Evolutionary conservation across 53 echinoderm and acorn worm species (phyloP).

Genomic region (Pentamera pediparva): DNA sequence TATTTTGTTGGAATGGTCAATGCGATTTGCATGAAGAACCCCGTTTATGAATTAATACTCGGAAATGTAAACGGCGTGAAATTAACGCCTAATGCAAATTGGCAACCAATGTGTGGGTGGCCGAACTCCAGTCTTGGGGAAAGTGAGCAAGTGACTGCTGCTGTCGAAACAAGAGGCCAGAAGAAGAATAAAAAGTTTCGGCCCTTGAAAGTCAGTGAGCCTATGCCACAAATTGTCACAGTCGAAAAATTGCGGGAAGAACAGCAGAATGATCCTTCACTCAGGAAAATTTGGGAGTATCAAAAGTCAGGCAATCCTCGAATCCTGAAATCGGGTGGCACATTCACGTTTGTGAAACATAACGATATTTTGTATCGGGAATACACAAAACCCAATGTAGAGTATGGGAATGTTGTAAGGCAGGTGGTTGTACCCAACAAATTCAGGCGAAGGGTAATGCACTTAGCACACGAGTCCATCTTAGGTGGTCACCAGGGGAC

Average conservation of each 20-base stretch:
- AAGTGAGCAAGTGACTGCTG: background rate
- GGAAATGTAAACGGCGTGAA: slow-evolving; percentile 29
- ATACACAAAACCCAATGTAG: too few relatives aligned
- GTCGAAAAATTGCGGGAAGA: background rate
- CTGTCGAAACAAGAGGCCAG: background rate
- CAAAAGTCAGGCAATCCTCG: background rate
- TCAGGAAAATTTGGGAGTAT: background rate
- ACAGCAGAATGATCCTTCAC: background rate
- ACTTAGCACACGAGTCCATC: slow-evolving; percentile 53
- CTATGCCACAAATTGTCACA: background rate
- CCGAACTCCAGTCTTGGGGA: too few relatives aligned
- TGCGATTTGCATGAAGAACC: slow-evolving; percentile 15
- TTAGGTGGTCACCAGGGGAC: slow-evolving; percentile 45
- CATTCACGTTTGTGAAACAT: too few relatives aligned
- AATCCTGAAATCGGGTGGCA: too few relatives aligned
- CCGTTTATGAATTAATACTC: slow-evolving; percentile 27
- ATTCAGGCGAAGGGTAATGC: slow-evolving; percentile 30
- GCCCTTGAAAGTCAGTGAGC: background rate
- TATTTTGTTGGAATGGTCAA: slow-evolving; percentile 17
- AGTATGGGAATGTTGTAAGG: background rate
- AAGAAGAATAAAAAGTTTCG: background rate
- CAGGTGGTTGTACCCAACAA: slow-evolving; percentile 39
- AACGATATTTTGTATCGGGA: too few relatives aligned
- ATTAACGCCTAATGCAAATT: too few relatives aligned
- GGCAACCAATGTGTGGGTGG: too few relatives aligned